Base-by-base conservation (phyloP, 2,888 invertebrate genomes). In the Mesoligia furuncula region DNA sequence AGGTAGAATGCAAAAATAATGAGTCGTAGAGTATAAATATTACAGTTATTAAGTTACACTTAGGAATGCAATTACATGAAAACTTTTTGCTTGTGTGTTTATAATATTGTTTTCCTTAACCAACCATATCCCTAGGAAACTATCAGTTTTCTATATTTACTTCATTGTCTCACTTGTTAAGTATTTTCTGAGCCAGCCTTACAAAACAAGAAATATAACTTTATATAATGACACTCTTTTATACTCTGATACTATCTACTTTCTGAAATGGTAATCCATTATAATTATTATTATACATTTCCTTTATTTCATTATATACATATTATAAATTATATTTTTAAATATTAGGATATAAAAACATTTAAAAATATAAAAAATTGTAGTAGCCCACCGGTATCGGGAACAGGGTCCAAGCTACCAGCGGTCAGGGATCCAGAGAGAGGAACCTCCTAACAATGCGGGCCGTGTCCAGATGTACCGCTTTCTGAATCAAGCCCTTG, bases 131-230 rank as follows among this genome's bases (percentile, higher is more conserved):
- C 51, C 9, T 51, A 36, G 24, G 31, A 7, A n/a, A n/a, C 15
- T 17, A 39, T 3, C n/a, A 54, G 2, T 68, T 69, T 65, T 75
- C 57, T 59, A 51, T 72, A 45, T 24, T 54, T 61, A 39, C 24
- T 42, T 36, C 1, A 59, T 27, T 27, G 17, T 15, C 27, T 74
- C 15, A 45, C 67, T 54, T 57, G 6, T n/a, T 15, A n/a, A 7
- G 0, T 27, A 39, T 51, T 54, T 54, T 36, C 7, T 27, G 9
- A 62, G 2, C 1, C 9, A 20, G 6, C 17, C 0, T 20, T 42
- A 42, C 6, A 13, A 36, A 31, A 70, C 36, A 54, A 36, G 27
- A 45, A 62, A 54, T 13, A 24, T 1, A 39, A n/a, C 17, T 45
- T 54, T 2, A 0, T 8, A 7, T 24, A 73, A 45, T 39, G 7